Percentiles rank a stretch among this genome's conserved stretches.
Evolutionary conservation across 2,797 vertebrate species (phyloP).

Genomic region (Dipus sagitta): DNA sequence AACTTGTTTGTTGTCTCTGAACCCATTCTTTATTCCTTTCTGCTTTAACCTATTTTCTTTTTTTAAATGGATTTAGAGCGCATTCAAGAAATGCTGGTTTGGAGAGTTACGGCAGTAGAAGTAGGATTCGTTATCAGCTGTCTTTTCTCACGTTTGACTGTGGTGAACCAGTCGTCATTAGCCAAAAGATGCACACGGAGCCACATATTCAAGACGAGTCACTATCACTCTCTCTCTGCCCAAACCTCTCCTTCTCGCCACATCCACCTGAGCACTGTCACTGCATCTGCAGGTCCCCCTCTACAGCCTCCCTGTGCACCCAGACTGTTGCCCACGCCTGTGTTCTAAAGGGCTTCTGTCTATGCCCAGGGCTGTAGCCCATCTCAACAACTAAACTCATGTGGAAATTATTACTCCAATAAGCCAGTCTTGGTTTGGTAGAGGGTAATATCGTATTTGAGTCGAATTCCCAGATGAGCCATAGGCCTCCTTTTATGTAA

Average conservation of each 20-base stretch:
- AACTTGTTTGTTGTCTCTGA: too few relatives aligned
- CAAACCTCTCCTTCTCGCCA: neutral
- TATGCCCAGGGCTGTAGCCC: neutral
- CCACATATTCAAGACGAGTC: neutral
- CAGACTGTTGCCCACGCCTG: neutral
- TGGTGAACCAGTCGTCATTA: neutral
- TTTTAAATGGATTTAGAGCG: neutral
- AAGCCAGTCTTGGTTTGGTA: neutral
- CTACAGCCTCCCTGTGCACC: neutral
- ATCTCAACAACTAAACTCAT: neutral
- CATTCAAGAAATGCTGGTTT: constrained; percentile 31
- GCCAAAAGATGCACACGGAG: neutral
- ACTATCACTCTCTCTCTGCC: neutral
- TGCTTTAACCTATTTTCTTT: too few relatives aligned
- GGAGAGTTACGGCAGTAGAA: neutral
- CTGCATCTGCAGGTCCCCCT: neutral
- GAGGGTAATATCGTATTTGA: neutral
- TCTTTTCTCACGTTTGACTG: constrained; percentile 16
- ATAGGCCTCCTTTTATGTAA: constrained; percentile 17
- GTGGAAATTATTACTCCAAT: neutral
- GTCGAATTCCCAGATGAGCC: neutral
- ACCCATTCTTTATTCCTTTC: too few relatives aligned
- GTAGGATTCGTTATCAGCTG: neutral
- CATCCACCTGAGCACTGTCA: neutral
- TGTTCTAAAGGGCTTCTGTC: neutral